Evolutionary conservation across 2,113 vertebrate genomes (phyloP).

Genomic region (Epinephelus moara): DNA sequence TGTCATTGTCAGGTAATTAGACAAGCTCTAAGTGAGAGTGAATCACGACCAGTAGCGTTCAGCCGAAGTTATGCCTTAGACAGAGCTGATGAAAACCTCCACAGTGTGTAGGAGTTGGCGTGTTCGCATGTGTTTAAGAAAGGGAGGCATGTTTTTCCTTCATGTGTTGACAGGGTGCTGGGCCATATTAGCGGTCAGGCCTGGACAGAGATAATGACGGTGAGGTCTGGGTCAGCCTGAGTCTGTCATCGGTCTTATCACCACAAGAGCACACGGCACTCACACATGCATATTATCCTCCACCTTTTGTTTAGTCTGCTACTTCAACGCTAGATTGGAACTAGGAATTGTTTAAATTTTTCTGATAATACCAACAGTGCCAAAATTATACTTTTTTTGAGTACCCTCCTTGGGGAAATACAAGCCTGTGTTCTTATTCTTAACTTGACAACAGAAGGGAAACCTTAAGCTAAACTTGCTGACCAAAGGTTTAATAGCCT

Average conservation of each 20-base stretch:
- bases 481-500: neutral
- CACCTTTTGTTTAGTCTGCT: slow-evolving; percentile 49
- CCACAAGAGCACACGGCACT: slow-evolving; percentile 1
- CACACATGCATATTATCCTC: neutral
- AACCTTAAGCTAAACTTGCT: neutral
- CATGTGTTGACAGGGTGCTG: slow-evolving; percentile 59
- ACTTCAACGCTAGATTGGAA: neutral
- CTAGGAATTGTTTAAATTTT: slow-evolving; percentile 1
- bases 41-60: slow-evolving; percentile 33
- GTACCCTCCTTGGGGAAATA: no score
- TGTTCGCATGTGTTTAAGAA: slow-evolving; percentile 4
- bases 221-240: slow-evolving; percentile 57
- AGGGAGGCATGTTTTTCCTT: slow-evolving; percentile 21
- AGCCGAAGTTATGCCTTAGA: slow-evolving; percentile 25
- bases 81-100: neutral
- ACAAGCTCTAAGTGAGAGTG: slow-evolving; percentile 42
- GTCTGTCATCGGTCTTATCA: slow-evolving; percentile 65
- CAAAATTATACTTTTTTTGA: neutral
- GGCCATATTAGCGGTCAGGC: slow-evolving; percentile 51
- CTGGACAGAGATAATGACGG: slow-evolving; percentile 58
- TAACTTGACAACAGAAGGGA: neutral
- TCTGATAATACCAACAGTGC: neutral
- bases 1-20: slow-evolving; percentile 71
- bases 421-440: no score
- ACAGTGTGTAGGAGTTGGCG: slow-evolving; percentile 22